A percentile compares a stretch with the other conserved stretches of the same genome.
phyloP scores from a whole-genome alignment of 2,113 vertebrate genomes.

The Eclectus roratus region DNA sequence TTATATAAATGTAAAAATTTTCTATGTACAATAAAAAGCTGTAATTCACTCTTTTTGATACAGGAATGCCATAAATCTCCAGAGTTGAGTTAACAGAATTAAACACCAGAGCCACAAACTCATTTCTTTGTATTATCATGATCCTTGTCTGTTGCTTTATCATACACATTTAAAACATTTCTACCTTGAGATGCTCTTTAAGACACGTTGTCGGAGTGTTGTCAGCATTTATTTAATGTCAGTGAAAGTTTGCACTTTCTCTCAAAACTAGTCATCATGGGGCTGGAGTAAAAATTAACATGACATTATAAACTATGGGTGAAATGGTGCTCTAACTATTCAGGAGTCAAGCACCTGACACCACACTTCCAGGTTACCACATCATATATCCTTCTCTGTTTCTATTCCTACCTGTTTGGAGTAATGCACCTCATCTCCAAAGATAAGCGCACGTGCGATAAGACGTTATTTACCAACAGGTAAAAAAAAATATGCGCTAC shows the following conservation, averaged over 20 bases:
- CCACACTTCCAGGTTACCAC: neutral
- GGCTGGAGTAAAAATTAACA: neutral
- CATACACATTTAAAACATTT: neutral
- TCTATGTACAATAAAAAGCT: neutral
- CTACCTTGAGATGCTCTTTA: neutral
- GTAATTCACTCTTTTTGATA: neutral
- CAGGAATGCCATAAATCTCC: neutral
- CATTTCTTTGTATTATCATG: neutral
- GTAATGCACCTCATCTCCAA: neutral
- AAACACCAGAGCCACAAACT: neutral
- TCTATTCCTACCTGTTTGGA: neutral
- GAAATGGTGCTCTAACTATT: neutral
- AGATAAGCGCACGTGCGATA: neutral
- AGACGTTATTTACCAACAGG: neutral
- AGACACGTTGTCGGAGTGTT: neutral
- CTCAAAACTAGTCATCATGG: neutral
- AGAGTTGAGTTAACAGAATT: neutral
- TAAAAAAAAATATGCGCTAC: neutral
- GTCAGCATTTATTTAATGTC: neutral
- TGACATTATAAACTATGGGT: neutral
- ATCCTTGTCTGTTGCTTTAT: neutral
- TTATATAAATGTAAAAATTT: neutral
- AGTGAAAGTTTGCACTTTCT: neutral
- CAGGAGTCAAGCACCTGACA: neutral
- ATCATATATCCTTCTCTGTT: neutral